Percentiles rank a stretch among this genome's conserved stretches.
These are phyloP conservation scores for Clarias macrocephalus DNA, from an alignment of 2,113 vertebrate species.

Conservation along the genomic window DNA sequence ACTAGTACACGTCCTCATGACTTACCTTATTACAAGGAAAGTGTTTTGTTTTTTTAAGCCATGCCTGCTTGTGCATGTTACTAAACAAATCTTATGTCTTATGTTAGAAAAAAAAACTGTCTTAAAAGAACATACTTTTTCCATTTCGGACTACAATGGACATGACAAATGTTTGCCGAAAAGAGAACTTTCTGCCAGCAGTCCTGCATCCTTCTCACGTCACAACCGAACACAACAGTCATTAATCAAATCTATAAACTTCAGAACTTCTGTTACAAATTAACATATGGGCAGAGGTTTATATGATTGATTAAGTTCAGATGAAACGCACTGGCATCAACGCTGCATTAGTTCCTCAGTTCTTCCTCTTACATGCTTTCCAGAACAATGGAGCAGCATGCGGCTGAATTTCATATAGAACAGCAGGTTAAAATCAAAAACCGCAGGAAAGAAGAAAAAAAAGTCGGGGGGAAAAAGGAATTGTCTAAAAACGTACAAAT, in stretches of 20 bases:
- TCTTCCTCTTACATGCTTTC: background rate
- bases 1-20: background rate
- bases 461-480: background rate
- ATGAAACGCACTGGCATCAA: background rate
- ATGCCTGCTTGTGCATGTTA: background rate
- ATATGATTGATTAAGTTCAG: background rate
- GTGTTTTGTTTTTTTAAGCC: background rate
- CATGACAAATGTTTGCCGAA: background rate
- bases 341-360: background rate
- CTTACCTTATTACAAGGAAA: background rate
- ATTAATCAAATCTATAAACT: conserved; percentile 25
- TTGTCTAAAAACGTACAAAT: background rate
- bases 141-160: background rate
- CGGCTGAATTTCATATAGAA: background rate
- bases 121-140: background rate
- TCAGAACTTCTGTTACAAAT: background rate
- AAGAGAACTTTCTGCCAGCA: background rate
- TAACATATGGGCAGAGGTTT: background rate
- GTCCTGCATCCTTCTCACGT: background rate
- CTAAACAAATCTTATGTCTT: background rate
- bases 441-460: background rate
- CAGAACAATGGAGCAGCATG: background rate
- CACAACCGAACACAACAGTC: background rate
- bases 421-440: background rate
- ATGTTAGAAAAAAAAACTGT: background rate